Base-by-base conservation (phyloP, 1,140 invertebrate genomes). In the Euwallacea similis region DNA sequence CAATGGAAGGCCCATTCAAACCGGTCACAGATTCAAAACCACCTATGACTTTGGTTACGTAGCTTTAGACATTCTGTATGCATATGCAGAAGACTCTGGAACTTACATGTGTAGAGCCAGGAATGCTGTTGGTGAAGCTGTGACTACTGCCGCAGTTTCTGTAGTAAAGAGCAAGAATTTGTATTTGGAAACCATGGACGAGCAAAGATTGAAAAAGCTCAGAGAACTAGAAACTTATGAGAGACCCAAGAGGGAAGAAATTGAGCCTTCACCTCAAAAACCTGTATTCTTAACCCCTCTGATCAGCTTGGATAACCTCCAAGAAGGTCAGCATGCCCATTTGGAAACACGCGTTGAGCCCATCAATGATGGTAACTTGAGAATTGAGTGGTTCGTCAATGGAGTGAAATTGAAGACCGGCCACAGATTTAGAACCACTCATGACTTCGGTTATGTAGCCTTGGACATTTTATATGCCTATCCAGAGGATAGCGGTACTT, bases 1-100 rank as follows among this genome's bases (percentile, higher is more conserved):
- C 79, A 95, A 98, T 83, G 96, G 95, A 64, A 87, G 88, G 76
- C 94, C 95, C 0, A 89, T 98, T 75, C 90, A 91, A 76, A 92
- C 94, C 78, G 93, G 94, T 76, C 93, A 95, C 78, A 88, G 94
- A 74, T 95, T 95, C 82, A 94, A 95, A 81, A 95, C 94, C 7
- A 93, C 92, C 7, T 95, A 98, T 78, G 96, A 98, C 80, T 98
- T 98, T 84, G 96, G 96, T 70, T 98, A 95, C 81, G 95, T 98
- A 7, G 93, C 95, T 62, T 84, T 98, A 46, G 96, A 98, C 81
- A 93, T 99, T 77, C 84, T 98, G n/a, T 98, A 97, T 83, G 93
- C 94, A 53, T 97, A 97, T 83, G 89, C 94, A 46, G 96, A 98
- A 86, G 96, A 98, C 80, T 93, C 92, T 53, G 94, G 95, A 58